Percentiles rank a stretch among this genome's conserved stretches.
Conservation (phyloP, 2,888 invertebrate genomes). For the Drosophila monieri region DNA sequence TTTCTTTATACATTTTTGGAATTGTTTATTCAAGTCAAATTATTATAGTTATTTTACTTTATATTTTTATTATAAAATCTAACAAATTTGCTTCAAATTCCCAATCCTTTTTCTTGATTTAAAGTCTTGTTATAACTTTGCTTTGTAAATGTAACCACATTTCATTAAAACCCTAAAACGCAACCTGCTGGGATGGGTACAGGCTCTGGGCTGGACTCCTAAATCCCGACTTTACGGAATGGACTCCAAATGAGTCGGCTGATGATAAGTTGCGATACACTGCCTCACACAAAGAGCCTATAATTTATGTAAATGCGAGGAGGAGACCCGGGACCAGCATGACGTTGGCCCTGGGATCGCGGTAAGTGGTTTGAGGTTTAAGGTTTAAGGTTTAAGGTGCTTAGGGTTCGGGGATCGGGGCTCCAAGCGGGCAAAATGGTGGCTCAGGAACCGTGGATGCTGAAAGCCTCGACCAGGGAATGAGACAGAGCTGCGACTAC, state of each 20-base stretch:
- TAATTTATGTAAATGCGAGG: constrained; percentile 82
- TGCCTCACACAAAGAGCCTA: constrained; percentile 57
- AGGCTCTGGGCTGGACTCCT: constrained; percentile 3
- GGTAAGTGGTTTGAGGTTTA: constrained; percentile 14
- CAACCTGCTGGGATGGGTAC: constrained; percentile 26
- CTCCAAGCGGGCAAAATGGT: constrained; percentile 31
- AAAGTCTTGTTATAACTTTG: not conserved
- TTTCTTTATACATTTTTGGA: too few relatives aligned
- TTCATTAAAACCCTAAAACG: not conserved
- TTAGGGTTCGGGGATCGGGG: not conserved
- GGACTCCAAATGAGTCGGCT: constrained; percentile 30
- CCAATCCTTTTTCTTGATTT: not conserved
- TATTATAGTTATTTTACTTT: too few relatives aligned
- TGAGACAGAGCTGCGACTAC: constrained; percentile 29
- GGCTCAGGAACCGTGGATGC: constrained; percentile 6
- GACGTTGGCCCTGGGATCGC: constrained; percentile 29
- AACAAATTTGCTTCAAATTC: not conserved
- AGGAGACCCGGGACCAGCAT: constrained; percentile 55
- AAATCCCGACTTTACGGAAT: not conserved
- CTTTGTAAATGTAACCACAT: not conserved
- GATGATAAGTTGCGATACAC: constrained; percentile 48
- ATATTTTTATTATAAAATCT: too few relatives aligned
- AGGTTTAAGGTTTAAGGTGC: not conserved
- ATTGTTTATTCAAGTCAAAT: too few relatives aligned
- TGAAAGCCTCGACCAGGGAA: constrained; percentile 17